A percentile compares a stretch with the other conserved stretches of the same genome.
Evolutionary conservation across 2,797 vertebrate genomes (phyloP).

Genomic region (Leptatherina wallacei): DNA sequence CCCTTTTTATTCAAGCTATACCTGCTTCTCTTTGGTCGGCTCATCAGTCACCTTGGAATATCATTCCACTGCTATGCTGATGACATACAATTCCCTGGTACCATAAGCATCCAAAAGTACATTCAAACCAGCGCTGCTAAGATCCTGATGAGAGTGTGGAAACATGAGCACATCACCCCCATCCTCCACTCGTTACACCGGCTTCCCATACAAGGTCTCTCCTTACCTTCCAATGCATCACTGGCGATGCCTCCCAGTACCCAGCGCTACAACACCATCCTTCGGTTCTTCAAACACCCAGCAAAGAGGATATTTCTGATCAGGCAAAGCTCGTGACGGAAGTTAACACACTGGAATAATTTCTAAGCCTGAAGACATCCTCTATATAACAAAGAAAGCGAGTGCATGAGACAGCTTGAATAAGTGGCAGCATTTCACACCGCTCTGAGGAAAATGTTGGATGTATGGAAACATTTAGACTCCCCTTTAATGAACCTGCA

Average conservation of each 20-base stretch:
- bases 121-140: neutral
- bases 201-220: neutral
- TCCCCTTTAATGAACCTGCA: constrained; percentile 76
- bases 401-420: constrained; percentile 30
- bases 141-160: constrained; percentile 1
- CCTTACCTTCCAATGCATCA: neutral
- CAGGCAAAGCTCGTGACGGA: neutral
- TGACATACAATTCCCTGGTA: neutral
- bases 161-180: constrained; percentile 4
- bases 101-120: neutral
- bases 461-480: constrained; percentile 81
- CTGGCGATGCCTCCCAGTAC: neutral
- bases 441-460: constrained; percentile 53
- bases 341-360: constrained; percentile 4
- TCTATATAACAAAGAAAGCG: constrained; percentile 20
- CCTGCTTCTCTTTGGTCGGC: neutral
- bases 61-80: neutral
- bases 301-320: neutral
- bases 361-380: constrained; percentile 9
- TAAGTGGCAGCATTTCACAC: constrained; percentile 66
- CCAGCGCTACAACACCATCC: neutral
- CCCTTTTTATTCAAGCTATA: neutral
- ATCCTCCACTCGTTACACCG: neutral
- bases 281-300: neutral
- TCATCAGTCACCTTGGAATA: neutral